Evolutionary conservation across 2,113 vertebrate species (phyloP), one percentile per base, ranked within the genome.

Genomic region (Pithys albifrons): DNA sequence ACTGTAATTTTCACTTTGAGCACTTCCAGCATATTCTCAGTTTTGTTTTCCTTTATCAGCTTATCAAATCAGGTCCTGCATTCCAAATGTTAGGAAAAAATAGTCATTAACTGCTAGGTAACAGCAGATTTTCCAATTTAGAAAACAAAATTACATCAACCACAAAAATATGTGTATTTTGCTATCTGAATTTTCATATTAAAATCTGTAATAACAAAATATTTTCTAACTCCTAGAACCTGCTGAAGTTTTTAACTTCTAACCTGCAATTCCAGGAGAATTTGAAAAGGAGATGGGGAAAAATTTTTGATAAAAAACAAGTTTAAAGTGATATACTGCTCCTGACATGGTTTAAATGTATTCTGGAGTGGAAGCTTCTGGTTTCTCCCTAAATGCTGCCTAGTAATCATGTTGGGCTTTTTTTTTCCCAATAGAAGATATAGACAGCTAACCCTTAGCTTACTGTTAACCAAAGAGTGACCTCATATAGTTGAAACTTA

Each of bases 111-210:
- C 94, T 96, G 90, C 96, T 97, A 97, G 93, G 96, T 98, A 97
- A 98, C 95, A 96, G 96, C 80, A 96, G 91, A 97, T 98, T 97
- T 97, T 98, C 92, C 97, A 97, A 97, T 98, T 98, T 97, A 97
- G 94, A 97, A 97, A 97, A 95, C 93, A 61, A 62, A 86, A 96
- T 73, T 55, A 93, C 39, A 91, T 41, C 89, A 22, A 76, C 22
- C 45, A 31, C 15, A 54, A 55, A 80, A 93, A 51, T 58, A 51
- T 12, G 8, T 81, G 91, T 92, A 97, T 96, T 97, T 97, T 96
- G 94, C 93, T 91, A 96, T 73, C 80, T 96, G 91, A 96, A 97
- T 97, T 91, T 96, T 86, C 79, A 16, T 85, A 91, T 91, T 89
- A 94, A 86, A 95, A 88, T 95, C 83, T 95, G 76, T 95, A 94